Evolutionary conservation across 2,113 vertebrate species (phyloP).

Genomic region (Bettongia penicillata): DNA sequence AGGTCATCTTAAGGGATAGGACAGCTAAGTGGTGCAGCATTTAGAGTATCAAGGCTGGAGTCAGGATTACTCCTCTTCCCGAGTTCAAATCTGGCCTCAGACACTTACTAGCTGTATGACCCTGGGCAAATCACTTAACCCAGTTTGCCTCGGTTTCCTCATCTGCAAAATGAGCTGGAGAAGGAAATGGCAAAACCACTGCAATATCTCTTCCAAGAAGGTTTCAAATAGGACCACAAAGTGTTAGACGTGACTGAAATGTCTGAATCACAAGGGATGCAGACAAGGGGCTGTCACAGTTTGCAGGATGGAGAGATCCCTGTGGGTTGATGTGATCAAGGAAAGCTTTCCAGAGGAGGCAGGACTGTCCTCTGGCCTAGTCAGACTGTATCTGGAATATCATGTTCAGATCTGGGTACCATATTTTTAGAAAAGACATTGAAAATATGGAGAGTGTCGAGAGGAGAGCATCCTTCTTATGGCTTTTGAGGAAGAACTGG

Average conservation of each 20-base stretch:
- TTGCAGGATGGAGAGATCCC: not conserved
- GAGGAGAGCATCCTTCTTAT: not conserved
- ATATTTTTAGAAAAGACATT: not conserved
- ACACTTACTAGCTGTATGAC: not conserved
- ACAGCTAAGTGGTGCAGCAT: not conserved
- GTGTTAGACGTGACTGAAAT: not conserved
- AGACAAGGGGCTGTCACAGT: not conserved
- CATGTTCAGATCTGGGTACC: not conserved
- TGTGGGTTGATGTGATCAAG: not conserved
- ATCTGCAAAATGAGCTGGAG: not conserved
- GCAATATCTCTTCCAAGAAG: not conserved
- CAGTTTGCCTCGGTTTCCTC: not conserved
- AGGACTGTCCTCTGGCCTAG: not conserved
- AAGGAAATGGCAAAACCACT: not conserved
- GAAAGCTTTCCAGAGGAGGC: not conserved
- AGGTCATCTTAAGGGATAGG: not conserved
- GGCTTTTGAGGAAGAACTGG: not conserved
- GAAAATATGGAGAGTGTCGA: not conserved
- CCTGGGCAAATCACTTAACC: no score
- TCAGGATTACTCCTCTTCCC: not conserved
- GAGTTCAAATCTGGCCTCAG: not conserved
- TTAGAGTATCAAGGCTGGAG: not conserved
- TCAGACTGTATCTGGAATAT: not conserved
- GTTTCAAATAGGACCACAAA: not conserved
- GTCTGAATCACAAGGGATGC: not conserved